These are phyloP conservation scores for Anguilla rostrata DNA, from an alignment of 2,113 vertebrate species.

Conservation along the genomic window DNA sequence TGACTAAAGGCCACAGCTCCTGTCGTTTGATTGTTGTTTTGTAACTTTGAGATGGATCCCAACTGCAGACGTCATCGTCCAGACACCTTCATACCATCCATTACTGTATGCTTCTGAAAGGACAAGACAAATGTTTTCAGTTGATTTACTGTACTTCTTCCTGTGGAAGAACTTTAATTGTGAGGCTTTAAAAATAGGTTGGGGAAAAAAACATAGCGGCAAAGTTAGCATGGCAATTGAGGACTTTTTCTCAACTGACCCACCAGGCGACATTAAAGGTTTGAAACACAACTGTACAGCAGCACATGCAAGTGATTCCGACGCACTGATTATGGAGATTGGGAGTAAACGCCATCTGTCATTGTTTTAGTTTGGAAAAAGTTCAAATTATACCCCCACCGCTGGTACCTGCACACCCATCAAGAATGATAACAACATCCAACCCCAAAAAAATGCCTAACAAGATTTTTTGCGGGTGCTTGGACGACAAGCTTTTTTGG, in stretches of 20 bases:
- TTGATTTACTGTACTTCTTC: background rate
- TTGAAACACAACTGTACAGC: background rate
- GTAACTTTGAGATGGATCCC: conserved; percentile 28
- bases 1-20: conserved; percentile 35
- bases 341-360: background rate
- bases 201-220: background rate
- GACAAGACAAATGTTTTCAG: background rate
- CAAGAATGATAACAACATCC: background rate
- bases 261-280: background rate
- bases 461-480: background rate
- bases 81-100: background rate
- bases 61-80: background rate
- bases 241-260: background rate
- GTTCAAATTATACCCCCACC: background rate
- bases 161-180: background rate
- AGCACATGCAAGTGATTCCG: background rate
- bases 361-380: background rate
- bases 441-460: background rate
- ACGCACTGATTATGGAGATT: background rate
- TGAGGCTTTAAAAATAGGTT: background rate
- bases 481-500: background rate
- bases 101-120: background rate
- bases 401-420: background rate
- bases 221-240: background rate
- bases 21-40: conserved; percentile 39